These are phyloP conservation scores for Oostethus manadensis DNA, from an alignment of 2,113 vertebrate species.

Conservation along the genomic window DNA sequence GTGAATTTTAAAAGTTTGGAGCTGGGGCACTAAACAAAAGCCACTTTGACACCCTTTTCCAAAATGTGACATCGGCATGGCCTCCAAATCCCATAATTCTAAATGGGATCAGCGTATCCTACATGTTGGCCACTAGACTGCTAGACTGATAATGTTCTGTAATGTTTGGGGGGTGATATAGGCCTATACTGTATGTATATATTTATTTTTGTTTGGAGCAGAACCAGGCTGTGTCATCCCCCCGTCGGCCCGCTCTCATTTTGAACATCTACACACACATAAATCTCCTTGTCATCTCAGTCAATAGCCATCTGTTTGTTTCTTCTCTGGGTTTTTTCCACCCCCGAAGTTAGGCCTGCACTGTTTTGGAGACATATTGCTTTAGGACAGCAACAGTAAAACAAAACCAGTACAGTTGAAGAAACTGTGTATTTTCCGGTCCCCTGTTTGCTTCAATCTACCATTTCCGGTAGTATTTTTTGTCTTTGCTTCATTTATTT, in stretches of 20 bases:
- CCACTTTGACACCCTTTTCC: slow-evolving; percentile 42
- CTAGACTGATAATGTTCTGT: slow-evolving; percentile 35
- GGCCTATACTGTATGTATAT: background rate
- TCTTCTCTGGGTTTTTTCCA: slow-evolving; percentile 22
- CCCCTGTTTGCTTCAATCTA: background rate
- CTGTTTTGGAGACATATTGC: background rate
- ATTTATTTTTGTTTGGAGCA: slow-evolving; percentile 15
- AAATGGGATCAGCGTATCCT: slow-evolving; percentile 21
- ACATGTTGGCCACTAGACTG: slow-evolving; percentile 38
- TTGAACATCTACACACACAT: slow-evolving; percentile 24
- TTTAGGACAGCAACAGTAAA: background rate
- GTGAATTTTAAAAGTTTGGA: slow-evolving; percentile 37
- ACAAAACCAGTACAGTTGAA: background rate
- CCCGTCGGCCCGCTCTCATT: slow-evolving; percentile 46
- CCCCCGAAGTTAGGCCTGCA: background rate
- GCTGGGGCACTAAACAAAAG: slow-evolving; percentile 23
- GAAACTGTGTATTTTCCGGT: background rate
- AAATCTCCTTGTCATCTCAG: slow-evolving; percentile 27
- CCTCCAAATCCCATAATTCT: slow-evolving; percentile 31
- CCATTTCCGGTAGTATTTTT: background rate
- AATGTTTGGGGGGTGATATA: slow-evolving; percentile 6
- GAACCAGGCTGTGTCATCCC: slow-evolving; percentile 54
- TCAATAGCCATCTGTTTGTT: slow-evolving; percentile 29
- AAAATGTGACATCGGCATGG: slow-evolving; percentile 23
- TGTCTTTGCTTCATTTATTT: too few relatives aligned